These are phyloP conservation scores for Meriones unguiculatus DNA, from an alignment of 2,113 vertebrate species.

Conservation along the genomic window DNA sequence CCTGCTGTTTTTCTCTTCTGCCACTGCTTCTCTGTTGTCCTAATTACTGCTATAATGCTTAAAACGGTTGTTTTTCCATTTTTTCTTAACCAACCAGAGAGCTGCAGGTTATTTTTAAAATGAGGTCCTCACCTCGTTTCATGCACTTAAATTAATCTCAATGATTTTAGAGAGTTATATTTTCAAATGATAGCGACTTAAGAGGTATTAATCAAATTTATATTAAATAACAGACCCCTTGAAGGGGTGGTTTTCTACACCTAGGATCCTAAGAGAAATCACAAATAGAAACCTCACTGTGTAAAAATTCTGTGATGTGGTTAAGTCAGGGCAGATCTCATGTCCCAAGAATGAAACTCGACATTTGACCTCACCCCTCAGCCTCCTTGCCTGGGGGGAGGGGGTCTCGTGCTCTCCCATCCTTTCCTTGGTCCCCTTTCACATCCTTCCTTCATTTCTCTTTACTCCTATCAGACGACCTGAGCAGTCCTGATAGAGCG, in stretches of 20 bases:
- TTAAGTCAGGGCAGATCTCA: neutral
- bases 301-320: neutral
- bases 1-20: slow-evolving; percentile 29
- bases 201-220: slow-evolving; percentile 29
- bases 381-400: neutral
- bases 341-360: neutral
- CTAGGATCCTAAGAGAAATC: neutral
- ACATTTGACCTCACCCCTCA: neutral
- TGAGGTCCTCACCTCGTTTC: slow-evolving; percentile 30
- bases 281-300: neutral
- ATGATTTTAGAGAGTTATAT: slow-evolving; percentile 40
- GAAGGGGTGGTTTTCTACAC: neutral
- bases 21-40: slow-evolving; percentile 28
- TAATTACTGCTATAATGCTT: slow-evolving; percentile 38
- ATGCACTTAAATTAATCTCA: slow-evolving; percentile 36
- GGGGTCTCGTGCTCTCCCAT: neutral
- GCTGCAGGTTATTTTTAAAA: slow-evolving; percentile 60
- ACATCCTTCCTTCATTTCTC: neutral
- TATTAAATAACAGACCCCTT: slow-evolving; percentile 47
- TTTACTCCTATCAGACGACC: neutral
- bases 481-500: neutral
- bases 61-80: slow-evolving; percentile 5
- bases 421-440: neutral
- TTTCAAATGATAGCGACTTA: slow-evolving; percentile 39
- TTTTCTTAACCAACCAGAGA: slow-evolving; percentile 37